These are phyloP conservation scores for Adoxophyes honmai DNA, from an alignment of 1,140 invertebrate genomes.

Conservation along the genomic window DNA sequence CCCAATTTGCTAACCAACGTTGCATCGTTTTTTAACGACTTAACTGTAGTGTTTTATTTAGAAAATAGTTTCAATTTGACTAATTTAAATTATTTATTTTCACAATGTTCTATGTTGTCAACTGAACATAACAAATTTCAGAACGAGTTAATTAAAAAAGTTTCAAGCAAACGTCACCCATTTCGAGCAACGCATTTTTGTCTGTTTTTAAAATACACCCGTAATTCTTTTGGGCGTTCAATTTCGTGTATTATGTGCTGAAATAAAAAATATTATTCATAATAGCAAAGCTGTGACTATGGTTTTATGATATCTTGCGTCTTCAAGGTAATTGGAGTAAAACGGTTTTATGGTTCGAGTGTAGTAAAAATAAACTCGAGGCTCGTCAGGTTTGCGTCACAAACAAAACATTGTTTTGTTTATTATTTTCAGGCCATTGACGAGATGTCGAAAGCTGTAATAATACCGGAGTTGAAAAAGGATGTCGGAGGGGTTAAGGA, in stretches of 20 bases:
- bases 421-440: slow-evolving; percentile 55
- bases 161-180: slow-evolving; percentile 47
- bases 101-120: too few species aligned
- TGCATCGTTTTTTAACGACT: too few species aligned
- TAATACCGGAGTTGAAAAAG: slow-evolving; percentile 62
- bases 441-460: slow-evolving; percentile 67
- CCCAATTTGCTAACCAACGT: too few species aligned
- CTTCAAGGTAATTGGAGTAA: slow-evolving; percentile 27
- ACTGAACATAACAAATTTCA: background rate
- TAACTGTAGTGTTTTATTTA: too few species aligned
- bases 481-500: slow-evolving; percentile 59
- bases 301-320: slow-evolving; percentile 55
- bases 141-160: slow-evolving; percentile 11
- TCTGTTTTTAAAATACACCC: slow-evolving; percentile 42
- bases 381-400: slow-evolving; percentile 56
- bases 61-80: too few species aligned
- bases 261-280: slow-evolving; percentile 26
- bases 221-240: slow-evolving; percentile 34
- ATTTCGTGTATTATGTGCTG: slow-evolving; percentile 37
- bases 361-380: slow-evolving; percentile 56
- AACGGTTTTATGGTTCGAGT: slow-evolving; percentile 18
- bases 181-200: slow-evolving; percentile 53
- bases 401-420: slow-evolving; percentile 71
- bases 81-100: background rate
- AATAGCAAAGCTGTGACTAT: slow-evolving; percentile 34